Evolutionary conservation across 1,140 invertebrate genomes (phyloP), one percentile per base, ranked within the genome.

Genomic region (Meloidogyne chitwoodi): DNA sequence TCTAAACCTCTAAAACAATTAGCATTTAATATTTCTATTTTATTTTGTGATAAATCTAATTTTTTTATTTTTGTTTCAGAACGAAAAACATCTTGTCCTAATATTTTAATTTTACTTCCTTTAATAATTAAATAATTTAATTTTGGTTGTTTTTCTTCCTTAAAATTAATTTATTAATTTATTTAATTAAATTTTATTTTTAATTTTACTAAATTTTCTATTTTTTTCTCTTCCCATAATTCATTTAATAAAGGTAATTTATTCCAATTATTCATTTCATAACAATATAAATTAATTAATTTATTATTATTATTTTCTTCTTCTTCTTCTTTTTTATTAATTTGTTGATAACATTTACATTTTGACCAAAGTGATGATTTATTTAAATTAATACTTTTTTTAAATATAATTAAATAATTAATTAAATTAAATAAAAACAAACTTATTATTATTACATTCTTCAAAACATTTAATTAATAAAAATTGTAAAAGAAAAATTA

Each of bases 1-100:
- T 81, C 80, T 34, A 82, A 48, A 0, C 82, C 82, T 56, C 81
- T 77, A 71, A 82, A 82, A 41, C 82, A 75, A 41, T 82, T 82
- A 27, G 83, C 81, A 48, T 82, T 82, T 27, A 84, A 56, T 12
- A 48, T 70, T 63, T 80, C 71, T 14, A 82, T 83, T 24, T 65
- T 66, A 61, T 82, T 82, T 11, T 67, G n/a, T 31, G 48, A 62
- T 16, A 82, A 68, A 34, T 81, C 79, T 14, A 82, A 44, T 26
- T 56, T 63, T 27, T 82, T 62, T 29, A 84, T 76, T 27, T 61
- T 56, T 64, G 44, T 22, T 44, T 84, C 77, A 14, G 77, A 63
- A 19, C 72, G 66, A 44, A 82, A 82, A 27, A 64, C 74, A 44
- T 82, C 81, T 78, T 83, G 82, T 11, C 71, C 70, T 24, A 82